These are phyloP conservation scores for Daboia siamensis DNA, from an alignment of 2,113 vertebrate species.

Conservation along the genomic window DNA sequence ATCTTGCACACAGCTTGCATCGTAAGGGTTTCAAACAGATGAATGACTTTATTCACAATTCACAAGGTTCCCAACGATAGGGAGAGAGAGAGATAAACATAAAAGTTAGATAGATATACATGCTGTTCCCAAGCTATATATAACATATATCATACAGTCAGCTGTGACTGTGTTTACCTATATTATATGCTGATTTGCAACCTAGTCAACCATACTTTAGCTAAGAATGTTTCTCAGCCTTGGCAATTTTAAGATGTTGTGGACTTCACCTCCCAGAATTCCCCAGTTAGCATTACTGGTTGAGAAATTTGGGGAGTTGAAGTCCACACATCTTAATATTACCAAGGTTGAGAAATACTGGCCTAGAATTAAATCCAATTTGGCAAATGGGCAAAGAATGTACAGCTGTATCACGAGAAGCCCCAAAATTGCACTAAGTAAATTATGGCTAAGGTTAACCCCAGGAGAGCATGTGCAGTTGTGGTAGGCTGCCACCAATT, in stretches of 20 bases:
- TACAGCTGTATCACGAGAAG: neutral
- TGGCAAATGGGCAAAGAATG: neutral
- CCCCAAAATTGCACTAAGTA: neutral
- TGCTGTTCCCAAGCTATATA: neutral
- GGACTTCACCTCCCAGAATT: neutral
- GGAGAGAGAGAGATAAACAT: neutral
- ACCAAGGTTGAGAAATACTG: neutral
- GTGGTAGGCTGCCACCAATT: neutral
- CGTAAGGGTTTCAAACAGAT: neutral
- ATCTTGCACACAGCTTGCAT: neutral
- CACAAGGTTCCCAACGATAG: neutral
- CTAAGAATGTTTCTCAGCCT: neutral
- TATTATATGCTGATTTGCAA: neutral
- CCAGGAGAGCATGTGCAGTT: neutral
- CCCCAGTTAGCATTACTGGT: neutral
- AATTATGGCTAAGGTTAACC: neutral
- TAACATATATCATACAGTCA: no score
- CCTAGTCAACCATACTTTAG: neutral
- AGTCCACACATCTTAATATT: neutral
- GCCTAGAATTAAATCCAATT: neutral
- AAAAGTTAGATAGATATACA: accelerated
- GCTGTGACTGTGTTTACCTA: neutral
- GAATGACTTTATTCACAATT: neutral
- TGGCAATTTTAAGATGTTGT: neutral
- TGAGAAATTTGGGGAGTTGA: neutral